These are phyloP conservation scores for Pseudochromis fuscus DNA, from an alignment of 2,797 vertebrate species.

Conservation along the genomic window DNA sequence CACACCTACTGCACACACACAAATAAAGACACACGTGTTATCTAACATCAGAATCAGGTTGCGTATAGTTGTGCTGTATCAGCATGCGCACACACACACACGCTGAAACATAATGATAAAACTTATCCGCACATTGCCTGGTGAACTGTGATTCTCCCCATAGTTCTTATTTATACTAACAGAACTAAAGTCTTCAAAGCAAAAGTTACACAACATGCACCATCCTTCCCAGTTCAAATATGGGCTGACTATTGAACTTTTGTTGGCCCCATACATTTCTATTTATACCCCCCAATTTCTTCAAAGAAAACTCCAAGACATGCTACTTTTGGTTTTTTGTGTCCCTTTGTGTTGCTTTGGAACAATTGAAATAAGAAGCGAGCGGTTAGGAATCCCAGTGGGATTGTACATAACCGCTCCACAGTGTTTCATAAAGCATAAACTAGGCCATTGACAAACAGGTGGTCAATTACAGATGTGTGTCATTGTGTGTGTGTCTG, in stretches of 20 bases:
- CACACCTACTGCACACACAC: constrained; percentile 1
- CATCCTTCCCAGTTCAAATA: constrained; percentile 7
- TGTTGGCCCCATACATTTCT: constrained; percentile 40
- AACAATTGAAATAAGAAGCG: constrained; percentile 56
- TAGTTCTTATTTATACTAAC: constrained; percentile 15
- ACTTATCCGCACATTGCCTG: neutral
- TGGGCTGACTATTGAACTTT: constrained; percentile 40
- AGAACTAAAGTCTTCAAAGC: constrained; percentile 38
- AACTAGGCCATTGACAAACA: constrained; percentile 71
- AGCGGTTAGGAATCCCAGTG: constrained; percentile 48
- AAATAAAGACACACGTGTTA: neutral
- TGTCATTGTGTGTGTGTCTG: constrained; percentile 16
- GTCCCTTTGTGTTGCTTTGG: constrained; percentile 48
- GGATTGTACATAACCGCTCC: constrained; percentile 32
- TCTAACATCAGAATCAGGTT: constrained; percentile 5
- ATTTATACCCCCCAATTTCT: constrained; percentile 51
- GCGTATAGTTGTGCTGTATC: neutral
- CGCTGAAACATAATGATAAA: neutral
- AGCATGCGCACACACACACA: neutral
- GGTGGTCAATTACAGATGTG: constrained; percentile 74
- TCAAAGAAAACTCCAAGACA: constrained; percentile 38
- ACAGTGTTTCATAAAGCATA: constrained; percentile 46
- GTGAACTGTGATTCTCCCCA: constrained; percentile 7
- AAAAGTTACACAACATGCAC: constrained; percentile 17
- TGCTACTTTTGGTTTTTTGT: constrained; percentile 8